Conservation (phyloP, 1,140 invertebrate genomes). For the Dendrolimus kikuchii region DNA sequence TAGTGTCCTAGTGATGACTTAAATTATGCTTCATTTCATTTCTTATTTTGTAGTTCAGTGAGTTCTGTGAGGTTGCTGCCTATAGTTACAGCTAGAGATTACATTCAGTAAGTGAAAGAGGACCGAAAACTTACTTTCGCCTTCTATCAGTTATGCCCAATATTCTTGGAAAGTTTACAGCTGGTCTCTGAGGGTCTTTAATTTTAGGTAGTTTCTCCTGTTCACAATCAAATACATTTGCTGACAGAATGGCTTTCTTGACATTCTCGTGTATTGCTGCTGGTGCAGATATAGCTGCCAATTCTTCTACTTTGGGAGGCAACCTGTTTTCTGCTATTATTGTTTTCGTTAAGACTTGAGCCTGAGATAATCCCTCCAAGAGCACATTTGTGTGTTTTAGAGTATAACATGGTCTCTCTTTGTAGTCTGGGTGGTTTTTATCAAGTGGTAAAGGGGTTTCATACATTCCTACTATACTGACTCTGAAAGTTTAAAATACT, state of each 20-base stretch:
- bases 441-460: slow-evolving; percentile 55
- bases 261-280: slow-evolving; percentile 72
- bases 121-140: slow-evolving; percentile 76
- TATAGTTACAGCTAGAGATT: too few species aligned
- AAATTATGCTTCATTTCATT: too few species aligned
- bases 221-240: slow-evolving; percentile 84
- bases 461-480: slow-evolving; percentile 65
- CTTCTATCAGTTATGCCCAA: slow-evolving; percentile 81
- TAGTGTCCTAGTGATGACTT: too few species aligned
- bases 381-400: slow-evolving; percentile 77
- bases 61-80: too few species aligned
- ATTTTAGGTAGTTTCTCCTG: slow-evolving; percentile 83
- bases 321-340: slow-evolving; percentile 75
- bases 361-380: slow-evolving; percentile 81
- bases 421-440: slow-evolving; percentile 76
- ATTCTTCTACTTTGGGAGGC: slow-evolving; percentile 72
- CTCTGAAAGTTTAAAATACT: slow-evolving; percentile 35
- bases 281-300: slow-evolving; percentile 59
- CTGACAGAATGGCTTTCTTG: slow-evolving; percentile 76
- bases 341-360: slow-evolving; percentile 82
- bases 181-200: slow-evolving; percentile 79
- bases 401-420: slow-evolving; percentile 74
- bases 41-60: too few species aligned
- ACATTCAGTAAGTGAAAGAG: too few species aligned
- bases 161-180: slow-evolving; percentile 79